A percentile compares a stretch with the other conserved stretches of the same genome.
Conservation (phyloP, 2,113 vertebrate genomes). For the Ciconia stormi region DNA sequence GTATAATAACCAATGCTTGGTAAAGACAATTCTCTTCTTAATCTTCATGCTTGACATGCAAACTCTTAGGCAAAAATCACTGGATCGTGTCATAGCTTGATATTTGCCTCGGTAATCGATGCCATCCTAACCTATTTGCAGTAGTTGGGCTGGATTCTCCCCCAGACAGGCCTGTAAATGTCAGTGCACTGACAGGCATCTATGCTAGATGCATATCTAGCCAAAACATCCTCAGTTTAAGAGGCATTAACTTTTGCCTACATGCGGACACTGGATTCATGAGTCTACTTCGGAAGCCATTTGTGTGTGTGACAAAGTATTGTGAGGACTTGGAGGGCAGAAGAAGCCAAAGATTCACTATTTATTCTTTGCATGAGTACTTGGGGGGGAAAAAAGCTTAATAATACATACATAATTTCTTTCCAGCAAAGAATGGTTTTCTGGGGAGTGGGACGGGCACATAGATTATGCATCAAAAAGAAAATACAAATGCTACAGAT, state of each 20-base stretch:
- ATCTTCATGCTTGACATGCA: not conserved
- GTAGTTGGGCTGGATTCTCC: not conserved
- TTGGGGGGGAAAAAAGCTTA: too few relatives aligned
- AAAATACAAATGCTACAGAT: not conserved
- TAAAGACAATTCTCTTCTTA: not conserved
- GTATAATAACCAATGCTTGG: not conserved
- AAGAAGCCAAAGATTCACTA: not conserved
- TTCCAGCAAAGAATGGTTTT: not conserved
- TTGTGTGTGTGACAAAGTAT: not conserved
- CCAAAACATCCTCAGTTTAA: not conserved
- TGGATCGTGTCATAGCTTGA: not conserved
- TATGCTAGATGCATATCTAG: not conserved
- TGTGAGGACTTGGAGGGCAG: not conserved
- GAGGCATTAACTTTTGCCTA: not conserved
- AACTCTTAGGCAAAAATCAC: not conserved
- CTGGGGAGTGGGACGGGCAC: fast-evolving
- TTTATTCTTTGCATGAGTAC: not conserved
- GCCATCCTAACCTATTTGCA: not conserved
- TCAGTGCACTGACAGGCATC: not conserved
- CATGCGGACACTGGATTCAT: not conserved
- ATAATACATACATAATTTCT: fast-evolving
- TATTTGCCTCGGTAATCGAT: not conserved
- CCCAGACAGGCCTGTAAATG: not conserved
- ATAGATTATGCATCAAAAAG: not conserved
- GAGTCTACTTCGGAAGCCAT: fast-evolving